A percentile compares a stretch with the other conserved stretches of the same genome.
Conservation (phyloP, 1,140 invertebrate genomes). For the Drosophila littoralis region DNA sequence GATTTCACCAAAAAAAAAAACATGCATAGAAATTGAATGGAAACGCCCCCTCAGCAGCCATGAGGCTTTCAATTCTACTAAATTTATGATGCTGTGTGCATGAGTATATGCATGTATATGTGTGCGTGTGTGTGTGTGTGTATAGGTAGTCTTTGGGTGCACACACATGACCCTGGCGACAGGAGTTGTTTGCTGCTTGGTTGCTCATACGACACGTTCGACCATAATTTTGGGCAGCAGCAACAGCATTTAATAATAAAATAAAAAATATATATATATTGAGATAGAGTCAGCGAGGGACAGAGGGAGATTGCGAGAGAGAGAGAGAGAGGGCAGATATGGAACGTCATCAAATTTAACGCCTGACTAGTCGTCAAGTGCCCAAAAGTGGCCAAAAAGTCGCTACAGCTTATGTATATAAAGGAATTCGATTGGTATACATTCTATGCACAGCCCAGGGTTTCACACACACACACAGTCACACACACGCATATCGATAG, state of each 20-base stretch:
- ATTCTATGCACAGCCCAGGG: background rate
- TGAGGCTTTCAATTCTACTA: constrained; percentile 47
- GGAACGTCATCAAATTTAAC: constrained; percentile 75
- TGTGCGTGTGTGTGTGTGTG: constrained; percentile 16
- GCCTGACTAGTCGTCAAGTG: constrained; percentile 67
- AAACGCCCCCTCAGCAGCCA: constrained; percentile 31
- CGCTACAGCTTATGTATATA: constrained; percentile 20
- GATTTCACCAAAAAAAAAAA: constrained; percentile 35
- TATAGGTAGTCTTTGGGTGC: constrained; percentile 14
- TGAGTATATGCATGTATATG: too few relatives aligned
- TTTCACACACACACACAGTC: background rate
- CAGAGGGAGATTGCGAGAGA: constrained; percentile 1
- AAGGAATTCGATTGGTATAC: constrained; percentile 48
- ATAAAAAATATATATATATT: constrained; percentile 37
- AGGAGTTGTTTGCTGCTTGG: constrained; percentile 71
- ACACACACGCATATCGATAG: constrained; percentile 58
- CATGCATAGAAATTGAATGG: constrained; percentile 62
- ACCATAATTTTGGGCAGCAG: constrained; percentile 31
- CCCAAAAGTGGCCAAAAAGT: constrained; percentile 32
- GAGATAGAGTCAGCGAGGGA: constrained; percentile 8
- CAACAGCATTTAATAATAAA: constrained; percentile 42
- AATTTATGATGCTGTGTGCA: constrained; percentile 45
- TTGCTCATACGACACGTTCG: constrained; percentile 56
- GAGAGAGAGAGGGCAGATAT: constrained; percentile 48
- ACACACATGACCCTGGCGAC: constrained; percentile 34